These are phyloP conservation scores for Sternarchorhynchus goeldii DNA, from an alignment of 2,797 vertebrate genomes.

Conservation along the genomic window DNA sequence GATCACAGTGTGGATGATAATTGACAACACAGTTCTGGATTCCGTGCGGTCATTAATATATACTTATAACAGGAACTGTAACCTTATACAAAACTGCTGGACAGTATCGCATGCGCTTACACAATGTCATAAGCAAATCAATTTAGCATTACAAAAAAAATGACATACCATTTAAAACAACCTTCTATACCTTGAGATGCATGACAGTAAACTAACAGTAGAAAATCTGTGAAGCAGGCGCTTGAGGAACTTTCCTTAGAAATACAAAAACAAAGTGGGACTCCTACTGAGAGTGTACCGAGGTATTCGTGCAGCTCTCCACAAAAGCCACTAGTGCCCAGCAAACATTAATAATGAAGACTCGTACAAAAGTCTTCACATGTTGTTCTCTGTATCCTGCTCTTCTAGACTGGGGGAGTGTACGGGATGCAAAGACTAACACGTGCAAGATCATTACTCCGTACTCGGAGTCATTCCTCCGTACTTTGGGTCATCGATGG, in stretches of 20 bases:
- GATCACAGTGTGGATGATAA: background rate
- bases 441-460: conserved; percentile 20
- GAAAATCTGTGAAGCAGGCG: conserved; percentile 44
- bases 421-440: background rate
- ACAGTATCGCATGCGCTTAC: background rate
- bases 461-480: conserved; percentile 27
- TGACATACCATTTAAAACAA: no score
- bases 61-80: no score
- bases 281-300: conserved; percentile 4
- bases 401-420: background rate
- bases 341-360: background rate
- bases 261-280: conserved; percentile 7
- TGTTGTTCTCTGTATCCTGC: background rate
- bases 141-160: background rate
- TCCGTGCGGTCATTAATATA: no score
- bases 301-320: background rate
- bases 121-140: no score
- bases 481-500: conserved; percentile 58
- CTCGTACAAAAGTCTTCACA: background rate
- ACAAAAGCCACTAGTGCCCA: conserved; percentile 20
- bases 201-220: background rate
- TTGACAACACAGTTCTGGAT: background rate
- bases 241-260: conserved; percentile 28
- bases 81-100: background rate
- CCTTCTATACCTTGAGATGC: background rate